A percentile compares a stretch with the other conserved stretches of the same genome.
Conservation (phyloP, 2,888 invertebrate genomes). For the Cryptus armator region DNA sequence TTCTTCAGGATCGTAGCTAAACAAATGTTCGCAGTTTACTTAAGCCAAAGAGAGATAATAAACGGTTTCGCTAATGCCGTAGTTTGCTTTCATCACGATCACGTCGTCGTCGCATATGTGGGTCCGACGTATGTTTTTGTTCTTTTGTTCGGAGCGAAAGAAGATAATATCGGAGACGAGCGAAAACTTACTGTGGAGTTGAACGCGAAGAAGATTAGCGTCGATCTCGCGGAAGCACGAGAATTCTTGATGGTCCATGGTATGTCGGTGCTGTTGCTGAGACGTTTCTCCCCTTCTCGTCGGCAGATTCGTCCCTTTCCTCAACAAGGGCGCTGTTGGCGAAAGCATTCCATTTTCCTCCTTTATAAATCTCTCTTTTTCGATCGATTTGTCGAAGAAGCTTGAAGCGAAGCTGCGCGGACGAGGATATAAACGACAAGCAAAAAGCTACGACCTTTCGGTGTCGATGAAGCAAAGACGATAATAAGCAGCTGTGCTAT, state of each 20-base stretch:
- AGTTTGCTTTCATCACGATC: constrained; percentile 3
- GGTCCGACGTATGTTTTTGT: background rate
- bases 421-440: constrained; percentile 34
- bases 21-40: constrained; percentile 27
- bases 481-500: too few relatives aligned
- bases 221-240: constrained; percentile 76
- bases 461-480: constrained; percentile 21
- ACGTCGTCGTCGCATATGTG: background rate
- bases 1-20: constrained; percentile 9
- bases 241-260: constrained; percentile 78
- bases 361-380: constrained; percentile 15
- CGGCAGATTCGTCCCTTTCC: constrained; percentile 79
- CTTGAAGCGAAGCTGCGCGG: constrained; percentile 48
- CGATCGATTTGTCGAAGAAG: constrained; percentile 26
- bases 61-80: constrained; percentile 17
- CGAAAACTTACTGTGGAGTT: constrained; percentile 68
- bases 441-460: constrained; percentile 16
- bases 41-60: constrained; percentile 36
- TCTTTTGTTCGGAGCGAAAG: constrained; percentile 8
- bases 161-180: constrained; percentile 12
- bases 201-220: constrained; percentile 74
- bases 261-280: constrained; percentile 77
- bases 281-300: constrained; percentile 73
- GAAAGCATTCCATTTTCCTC: constrained; percentile 46
- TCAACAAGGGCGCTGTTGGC: constrained; percentile 79